Percentiles rank a stretch among this genome's conserved stretches.
phyloP scores from a whole-genome alignment of 1,140 invertebrate genomes.

The Dendrolimus kikuchii region DNA sequence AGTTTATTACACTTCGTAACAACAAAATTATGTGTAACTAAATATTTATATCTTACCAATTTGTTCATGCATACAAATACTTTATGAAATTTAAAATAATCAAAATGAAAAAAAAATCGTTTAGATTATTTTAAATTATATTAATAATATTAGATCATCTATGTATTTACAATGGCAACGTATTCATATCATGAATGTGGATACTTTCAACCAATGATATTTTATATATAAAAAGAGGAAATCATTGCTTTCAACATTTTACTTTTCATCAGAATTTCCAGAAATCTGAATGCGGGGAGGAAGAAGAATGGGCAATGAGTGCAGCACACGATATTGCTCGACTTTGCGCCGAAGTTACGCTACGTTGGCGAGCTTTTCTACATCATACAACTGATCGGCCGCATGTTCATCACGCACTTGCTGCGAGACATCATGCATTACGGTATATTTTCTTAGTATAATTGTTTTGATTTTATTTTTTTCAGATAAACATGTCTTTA shows the following conservation, averaged over 20 bases:
- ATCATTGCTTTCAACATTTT: background rate
- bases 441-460: conserved; percentile 25
- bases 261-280: conserved; percentile 14
- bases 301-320: conserved; percentile 69
- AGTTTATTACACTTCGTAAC: too few relatives aligned
- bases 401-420: conserved; percentile 66
- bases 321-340: conserved; percentile 68
- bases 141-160: too few relatives aligned
- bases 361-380: conserved; percentile 62
- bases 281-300: conserved; percentile 57
- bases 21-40: too few relatives aligned
- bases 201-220: background rate
- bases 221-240: too few relatives aligned
- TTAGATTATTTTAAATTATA: too few relatives aligned
- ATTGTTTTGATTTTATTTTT: background rate
- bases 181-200: background rate
- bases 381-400: conserved; percentile 61
- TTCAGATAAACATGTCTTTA: too few relatives aligned
- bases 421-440: conserved; percentile 62
- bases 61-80: too few relatives aligned
- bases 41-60: too few relatives aligned
- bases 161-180: background rate
- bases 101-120: too few relatives aligned
- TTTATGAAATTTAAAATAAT: too few relatives aligned
- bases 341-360: conserved; percentile 63